phyloP scores from a whole-genome alignment of 2,888 invertebrate genomes.

The Heliconius charithonia region DNA sequence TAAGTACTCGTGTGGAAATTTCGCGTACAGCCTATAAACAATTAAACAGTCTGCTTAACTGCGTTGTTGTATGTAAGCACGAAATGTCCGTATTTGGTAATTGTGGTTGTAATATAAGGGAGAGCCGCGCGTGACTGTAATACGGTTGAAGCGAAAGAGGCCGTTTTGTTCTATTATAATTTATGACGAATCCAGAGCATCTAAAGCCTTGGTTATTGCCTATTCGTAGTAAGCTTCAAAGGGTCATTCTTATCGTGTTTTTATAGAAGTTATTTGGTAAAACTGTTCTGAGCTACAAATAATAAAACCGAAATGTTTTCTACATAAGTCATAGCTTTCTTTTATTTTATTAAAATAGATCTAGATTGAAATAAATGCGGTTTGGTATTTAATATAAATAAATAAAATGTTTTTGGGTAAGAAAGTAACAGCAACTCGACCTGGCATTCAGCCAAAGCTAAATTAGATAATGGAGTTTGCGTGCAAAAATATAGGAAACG shows the following conservation, averaged over 20 bases:
- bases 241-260: constrained; percentile 43
- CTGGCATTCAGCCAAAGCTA: constrained; percentile 83
- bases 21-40: constrained; percentile 53
- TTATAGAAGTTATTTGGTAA: constrained; percentile 37
- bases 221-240: constrained; percentile 54
- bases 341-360: constrained; percentile 2
- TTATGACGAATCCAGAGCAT: constrained; percentile 56
- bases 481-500: constrained; percentile 84
- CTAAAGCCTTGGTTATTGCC: constrained; percentile 55
- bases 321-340: neutral
- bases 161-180: constrained; percentile 57
- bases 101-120: constrained; percentile 70
- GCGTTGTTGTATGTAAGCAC: constrained; percentile 52
- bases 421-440: constrained; percentile 77
- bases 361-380: constrained; percentile 70
- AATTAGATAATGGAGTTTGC: constrained; percentile 84
- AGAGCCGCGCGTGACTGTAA: constrained; percentile 68
- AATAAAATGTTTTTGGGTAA: constrained; percentile 75
- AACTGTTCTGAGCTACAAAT: neutral
- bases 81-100: constrained; percentile 67
- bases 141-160: constrained; percentile 64
- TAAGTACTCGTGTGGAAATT: constrained; percentile 48
- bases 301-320: neutral
- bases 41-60: constrained; percentile 54
- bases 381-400: constrained; percentile 75